A percentile compares a stretch with the other conserved stretches of the same genome.
phyloP scores from a whole-genome alignment of 1,140 invertebrate species.

The Nebria ingens region DNA sequence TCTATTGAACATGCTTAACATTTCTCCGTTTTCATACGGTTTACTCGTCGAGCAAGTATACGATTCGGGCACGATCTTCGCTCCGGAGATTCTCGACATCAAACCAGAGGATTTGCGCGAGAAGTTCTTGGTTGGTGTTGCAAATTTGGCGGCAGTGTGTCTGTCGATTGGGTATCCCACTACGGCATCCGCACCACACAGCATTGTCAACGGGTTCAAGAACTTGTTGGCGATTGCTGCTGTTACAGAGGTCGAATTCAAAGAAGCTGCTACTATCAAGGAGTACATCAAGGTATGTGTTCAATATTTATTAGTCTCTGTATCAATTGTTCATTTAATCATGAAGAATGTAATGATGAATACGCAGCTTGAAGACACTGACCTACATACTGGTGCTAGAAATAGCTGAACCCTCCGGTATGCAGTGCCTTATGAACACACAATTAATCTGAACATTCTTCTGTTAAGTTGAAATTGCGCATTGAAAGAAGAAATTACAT shows the following conservation, averaged over 20 bases:
- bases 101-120: conserved; percentile 88
- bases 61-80: conserved; percentile 96
- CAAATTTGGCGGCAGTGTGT: conserved; percentile 89
- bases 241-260: conserved; percentile 89
- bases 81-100: conserved; percentile 94
- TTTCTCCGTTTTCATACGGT: conserved; percentile 99
- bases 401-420: conserved; percentile 40
- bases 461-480: conserved; percentile 11
- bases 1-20: conserved; percentile 98
- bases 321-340: neutral
- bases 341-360: neutral
- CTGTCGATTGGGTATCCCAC: conserved; percentile 93
- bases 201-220: conserved; percentile 96
- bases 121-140: conserved; percentile 86
- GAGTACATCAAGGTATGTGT: conserved; percentile 67
- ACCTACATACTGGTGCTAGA: conserved; percentile 34
- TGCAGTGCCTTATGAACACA: conserved; percentile 23
- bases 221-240: conserved; percentile 94
- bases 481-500: no score
- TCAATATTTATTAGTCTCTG: neutral
- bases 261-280: conserved; percentile 87
- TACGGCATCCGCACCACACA: conserved; percentile 91
- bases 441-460: neutral
- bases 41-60: conserved; percentile 92
- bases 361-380: conserved; percentile 19